Evolutionary conservation across 2,797 vertebrate species (phyloP).

Genomic region (Hirundo rustica): DNA sequence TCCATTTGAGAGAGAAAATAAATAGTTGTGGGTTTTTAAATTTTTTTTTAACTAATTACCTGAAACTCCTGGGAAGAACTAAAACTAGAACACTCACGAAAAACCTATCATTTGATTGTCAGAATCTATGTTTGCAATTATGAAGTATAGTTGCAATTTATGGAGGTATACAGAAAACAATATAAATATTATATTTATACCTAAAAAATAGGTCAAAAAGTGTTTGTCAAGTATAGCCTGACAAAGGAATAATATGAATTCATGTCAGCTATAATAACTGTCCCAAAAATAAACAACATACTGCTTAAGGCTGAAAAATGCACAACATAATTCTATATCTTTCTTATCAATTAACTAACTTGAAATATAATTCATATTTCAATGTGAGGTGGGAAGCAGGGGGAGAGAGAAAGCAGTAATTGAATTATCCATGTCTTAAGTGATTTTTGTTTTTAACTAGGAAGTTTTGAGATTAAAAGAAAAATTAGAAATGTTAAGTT

Average conservation of each 20-base stretch:
- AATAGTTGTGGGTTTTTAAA: background rate
- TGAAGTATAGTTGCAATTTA: background rate
- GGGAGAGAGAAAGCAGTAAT: background rate
- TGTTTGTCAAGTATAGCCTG: background rate
- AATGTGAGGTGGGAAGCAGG: accelerated
- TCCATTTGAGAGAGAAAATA: background rate
- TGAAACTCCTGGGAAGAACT: background rate
- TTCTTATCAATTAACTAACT: background rate
- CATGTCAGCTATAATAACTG: background rate
- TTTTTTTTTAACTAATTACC: background rate
- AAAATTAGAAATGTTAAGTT: background rate
- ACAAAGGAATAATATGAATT: background rate
- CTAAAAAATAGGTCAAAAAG: background rate
- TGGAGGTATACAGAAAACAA: background rate
- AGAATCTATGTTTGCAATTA: background rate
- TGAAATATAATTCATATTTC: background rate
- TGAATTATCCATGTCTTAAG: background rate
- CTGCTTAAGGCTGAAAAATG: background rate
- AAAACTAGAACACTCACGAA: background rate
- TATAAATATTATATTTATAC: background rate
- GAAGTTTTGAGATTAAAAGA: background rate
- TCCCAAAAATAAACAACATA: background rate
- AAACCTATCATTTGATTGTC: background rate
- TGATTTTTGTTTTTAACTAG: background rate
- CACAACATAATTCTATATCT: background rate